A percentile compares a stretch with the other conserved stretches of the same genome.
These are phyloP conservation scores for Brenthis daphne DNA, from an alignment of 2,888 invertebrate species.

Conservation along the genomic window DNA sequence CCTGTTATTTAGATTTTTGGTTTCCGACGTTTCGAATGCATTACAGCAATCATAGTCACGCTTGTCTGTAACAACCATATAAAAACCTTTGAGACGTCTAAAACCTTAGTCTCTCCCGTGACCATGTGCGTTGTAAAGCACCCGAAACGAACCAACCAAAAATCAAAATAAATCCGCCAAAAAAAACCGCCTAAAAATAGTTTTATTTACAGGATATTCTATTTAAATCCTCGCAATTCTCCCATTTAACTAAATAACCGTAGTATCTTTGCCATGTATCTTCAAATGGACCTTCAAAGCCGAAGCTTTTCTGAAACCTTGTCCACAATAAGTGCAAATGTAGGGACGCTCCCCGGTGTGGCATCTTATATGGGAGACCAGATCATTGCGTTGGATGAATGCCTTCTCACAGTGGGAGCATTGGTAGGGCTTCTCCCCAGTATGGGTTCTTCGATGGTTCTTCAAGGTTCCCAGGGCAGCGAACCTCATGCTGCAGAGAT, in stretches of 20 bases:
- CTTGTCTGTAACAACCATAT: no score
- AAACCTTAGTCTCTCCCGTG: no score
- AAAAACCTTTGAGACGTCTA: no score
- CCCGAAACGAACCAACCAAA: no score
- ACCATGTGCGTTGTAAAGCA: no score
- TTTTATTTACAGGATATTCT: no score
- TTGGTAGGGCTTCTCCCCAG: constrained; percentile 81
- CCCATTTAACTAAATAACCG: constrained; percentile 11
- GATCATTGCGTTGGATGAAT: constrained; percentile 82
- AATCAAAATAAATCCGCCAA: no score
- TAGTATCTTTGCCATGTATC: constrained; percentile 58
- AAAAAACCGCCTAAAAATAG: no score
- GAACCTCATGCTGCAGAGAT: constrained; percentile 81
- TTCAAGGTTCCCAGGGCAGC: constrained; percentile 81
- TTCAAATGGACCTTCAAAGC: constrained; percentile 77
- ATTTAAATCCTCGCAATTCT: no score
- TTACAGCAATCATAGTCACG: no score
- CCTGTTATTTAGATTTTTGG: no score
- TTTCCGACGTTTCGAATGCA: no score
- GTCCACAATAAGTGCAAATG: constrained; percentile 72
- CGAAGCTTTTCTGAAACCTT: constrained; percentile 77
- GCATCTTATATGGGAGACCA: constrained; percentile 79
- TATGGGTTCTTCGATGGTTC: constrained; percentile 82
- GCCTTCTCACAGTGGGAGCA: constrained; percentile 81
- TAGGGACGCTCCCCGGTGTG: constrained; percentile 79